A percentile compares a stretch with the other conserved stretches of the same genome.
Conservation (phyloP, 2,113 vertebrate species). For the Xyliphius kryptos region DNA sequence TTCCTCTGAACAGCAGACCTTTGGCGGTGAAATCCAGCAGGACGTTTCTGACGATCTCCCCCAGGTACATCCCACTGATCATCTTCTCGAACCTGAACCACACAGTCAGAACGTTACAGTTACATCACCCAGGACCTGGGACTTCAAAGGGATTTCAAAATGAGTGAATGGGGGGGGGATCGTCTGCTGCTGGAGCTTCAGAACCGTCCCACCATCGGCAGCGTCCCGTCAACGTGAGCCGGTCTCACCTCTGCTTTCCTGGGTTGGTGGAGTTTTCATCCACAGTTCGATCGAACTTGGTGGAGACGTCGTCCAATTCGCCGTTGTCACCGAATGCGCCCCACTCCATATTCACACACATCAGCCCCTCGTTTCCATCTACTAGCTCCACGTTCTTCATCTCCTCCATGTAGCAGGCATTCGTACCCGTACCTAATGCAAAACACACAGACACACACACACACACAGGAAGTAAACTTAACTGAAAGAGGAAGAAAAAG, state of each 20-base stretch:
- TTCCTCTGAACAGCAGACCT: conserved; percentile 87
- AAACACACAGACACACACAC: conserved; percentile 15
- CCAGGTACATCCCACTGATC: conserved; percentile 98
- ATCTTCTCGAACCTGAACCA: conserved; percentile 88
- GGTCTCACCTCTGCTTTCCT: conserved; percentile 80
- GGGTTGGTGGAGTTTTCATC: conserved; percentile 79
- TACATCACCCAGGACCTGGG: not conserved
- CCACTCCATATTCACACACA: conserved; percentile 98
- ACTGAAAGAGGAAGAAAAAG: too few species aligned
- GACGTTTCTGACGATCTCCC: conserved; percentile 90
- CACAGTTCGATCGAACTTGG: conserved; percentile 74
- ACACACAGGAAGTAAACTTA: not conserved
- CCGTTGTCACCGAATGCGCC: conserved; percentile 87
- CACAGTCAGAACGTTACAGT: conserved; percentile 2
- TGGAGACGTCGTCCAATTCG: conserved; percentile 80
- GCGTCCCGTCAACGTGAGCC: not conserved
- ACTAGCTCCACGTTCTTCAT: conserved; percentile 87
- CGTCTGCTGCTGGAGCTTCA: too few species aligned
- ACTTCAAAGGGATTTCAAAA: too few species aligned
- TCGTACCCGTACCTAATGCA: conserved; percentile 82
- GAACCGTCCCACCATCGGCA: too few species aligned
- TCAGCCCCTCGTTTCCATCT: conserved; percentile 79
- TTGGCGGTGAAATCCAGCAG: conserved; percentile 83
- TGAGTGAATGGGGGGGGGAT: too few species aligned
- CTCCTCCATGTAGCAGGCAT: conserved; percentile 97